Percentiles rank a stretch among this genome's conserved stretches.
Evolutionary conservation across 2,888 invertebrate genomes (phyloP).

Genomic region (Troides helena): DNA sequence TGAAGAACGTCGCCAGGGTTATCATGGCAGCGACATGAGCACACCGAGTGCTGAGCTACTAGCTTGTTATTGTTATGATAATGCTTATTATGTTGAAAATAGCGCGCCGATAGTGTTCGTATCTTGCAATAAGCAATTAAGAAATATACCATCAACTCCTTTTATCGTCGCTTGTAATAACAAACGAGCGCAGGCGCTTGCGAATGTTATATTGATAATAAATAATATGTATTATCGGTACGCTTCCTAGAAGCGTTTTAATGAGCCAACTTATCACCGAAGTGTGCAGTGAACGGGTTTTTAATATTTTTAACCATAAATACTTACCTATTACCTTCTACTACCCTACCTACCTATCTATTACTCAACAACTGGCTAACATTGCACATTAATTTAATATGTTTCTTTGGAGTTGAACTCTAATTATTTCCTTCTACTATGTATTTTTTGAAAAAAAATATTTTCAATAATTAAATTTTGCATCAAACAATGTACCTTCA

Average conservation of each 20-base stretch:
- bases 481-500: no score
- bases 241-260: slow-evolving; percentile 54
- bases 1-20: slow-evolving; percentile 34
- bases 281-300: slow-evolving; percentile 21
- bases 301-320: slow-evolving; percentile 24
- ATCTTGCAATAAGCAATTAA: slow-evolving; percentile 75
- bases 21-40: slow-evolving; percentile 45
- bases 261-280: slow-evolving; percentile 29
- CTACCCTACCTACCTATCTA: no score
- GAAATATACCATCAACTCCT: slow-evolving; percentile 59
- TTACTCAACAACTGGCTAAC: no score
- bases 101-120: slow-evolving; percentile 69
- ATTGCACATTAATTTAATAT: no score
- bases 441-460: no score
- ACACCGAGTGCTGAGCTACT: slow-evolving; percentile 60
- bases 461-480: no score
- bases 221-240: slow-evolving; percentile 41
- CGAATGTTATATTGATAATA: slow-evolving; percentile 47
- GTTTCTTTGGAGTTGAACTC: no score
- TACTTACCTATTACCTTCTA: no score
- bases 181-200: slow-evolving; percentile 52
- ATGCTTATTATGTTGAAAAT: slow-evolving; percentile 77
- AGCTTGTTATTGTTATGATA: slow-evolving; percentile 78
- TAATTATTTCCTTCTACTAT: no score
- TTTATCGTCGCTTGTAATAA: slow-evolving; percentile 57